Evolutionary conservation across 2,888 invertebrate species (phyloP).

Genomic region (Dicranocentrus wangi): DNA sequence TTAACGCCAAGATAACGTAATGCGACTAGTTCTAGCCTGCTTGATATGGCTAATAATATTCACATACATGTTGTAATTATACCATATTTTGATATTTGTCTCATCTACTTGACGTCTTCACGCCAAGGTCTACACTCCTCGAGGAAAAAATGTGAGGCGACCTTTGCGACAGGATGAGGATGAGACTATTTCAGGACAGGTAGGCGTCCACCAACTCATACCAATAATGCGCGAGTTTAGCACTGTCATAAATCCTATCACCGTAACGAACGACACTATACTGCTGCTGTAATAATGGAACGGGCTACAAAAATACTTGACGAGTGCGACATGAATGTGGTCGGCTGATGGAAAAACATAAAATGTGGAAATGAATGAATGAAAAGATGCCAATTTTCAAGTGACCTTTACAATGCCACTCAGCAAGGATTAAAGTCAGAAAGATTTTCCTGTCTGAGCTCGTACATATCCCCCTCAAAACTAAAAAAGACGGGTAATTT

Average conservation of each 20-base stretch:
- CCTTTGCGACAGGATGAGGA: neutral
- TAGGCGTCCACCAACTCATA: slow-evolving; percentile 15
- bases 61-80: no score
- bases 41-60: no score
- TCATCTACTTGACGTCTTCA: neutral
- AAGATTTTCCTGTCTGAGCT: no score
- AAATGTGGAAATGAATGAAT: no score
- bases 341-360: no score
- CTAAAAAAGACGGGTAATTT: no score
- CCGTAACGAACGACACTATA: neutral
- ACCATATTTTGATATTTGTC: no score
- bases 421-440: neutral
- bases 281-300: slow-evolving; percentile 8
- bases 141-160: neutral
- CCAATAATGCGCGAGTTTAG: slow-evolving; percentile 12
- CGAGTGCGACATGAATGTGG: no score
- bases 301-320: slow-evolving; percentile 8
- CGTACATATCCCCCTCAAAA: no score
- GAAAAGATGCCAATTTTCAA: neutral
- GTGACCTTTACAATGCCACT: slow-evolving; percentile 9
- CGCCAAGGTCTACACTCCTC: slow-evolving; percentile 5
- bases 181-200: neutral
- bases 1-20: no score
- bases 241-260: neutral
- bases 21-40: no score